These are phyloP conservation scores for Danionella cerebrum DNA, from an alignment of 2,113 vertebrate genomes.

Conservation along the genomic window DNA sequence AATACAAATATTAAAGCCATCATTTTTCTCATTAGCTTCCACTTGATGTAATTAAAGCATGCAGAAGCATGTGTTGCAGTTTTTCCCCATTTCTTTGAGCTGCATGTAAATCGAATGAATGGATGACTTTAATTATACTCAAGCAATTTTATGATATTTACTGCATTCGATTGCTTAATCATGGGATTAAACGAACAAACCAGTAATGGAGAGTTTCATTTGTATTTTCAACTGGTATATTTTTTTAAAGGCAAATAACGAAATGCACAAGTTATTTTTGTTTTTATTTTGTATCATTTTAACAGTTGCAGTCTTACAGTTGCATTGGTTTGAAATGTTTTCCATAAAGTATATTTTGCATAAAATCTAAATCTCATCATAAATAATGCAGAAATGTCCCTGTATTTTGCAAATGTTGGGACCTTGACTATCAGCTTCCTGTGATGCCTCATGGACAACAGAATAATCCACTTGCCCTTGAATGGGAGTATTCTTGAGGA, in stretches of 20 bases:
- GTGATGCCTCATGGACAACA: conserved; percentile 51
- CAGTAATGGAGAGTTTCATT: too few species aligned
- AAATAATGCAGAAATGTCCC: not conserved
- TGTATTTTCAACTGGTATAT: too few species aligned
- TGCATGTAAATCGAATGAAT: conserved; percentile 14
- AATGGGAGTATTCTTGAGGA: conserved; percentile 46
- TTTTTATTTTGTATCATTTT: not conserved
- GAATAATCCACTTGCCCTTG: conserved; percentile 63
- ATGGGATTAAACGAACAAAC: not conserved
- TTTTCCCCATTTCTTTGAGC: conserved; percentile 2
- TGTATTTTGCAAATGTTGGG: not conserved
- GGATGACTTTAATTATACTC: conserved; percentile 19
- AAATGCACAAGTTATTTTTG: too few species aligned
- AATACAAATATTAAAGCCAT: conserved; percentile 29
- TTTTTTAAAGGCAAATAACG: too few species aligned
- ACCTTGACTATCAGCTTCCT: conserved; percentile 12
- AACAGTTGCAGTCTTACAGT: not conserved
- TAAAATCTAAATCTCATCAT: too few species aligned
- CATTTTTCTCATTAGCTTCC: conserved; percentile 22
- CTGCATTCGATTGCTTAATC: not conserved
- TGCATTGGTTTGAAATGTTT: too few species aligned
- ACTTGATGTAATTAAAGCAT: conserved; percentile 25
- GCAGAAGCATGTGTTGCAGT: conserved; percentile 33
- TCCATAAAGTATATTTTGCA: too few species aligned
- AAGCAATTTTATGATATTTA: conserved; percentile 1